Base-by-base conservation (phyloP, 1,140 invertebrate genomes). In the Thaumetopoea pityocampa region DNA sequence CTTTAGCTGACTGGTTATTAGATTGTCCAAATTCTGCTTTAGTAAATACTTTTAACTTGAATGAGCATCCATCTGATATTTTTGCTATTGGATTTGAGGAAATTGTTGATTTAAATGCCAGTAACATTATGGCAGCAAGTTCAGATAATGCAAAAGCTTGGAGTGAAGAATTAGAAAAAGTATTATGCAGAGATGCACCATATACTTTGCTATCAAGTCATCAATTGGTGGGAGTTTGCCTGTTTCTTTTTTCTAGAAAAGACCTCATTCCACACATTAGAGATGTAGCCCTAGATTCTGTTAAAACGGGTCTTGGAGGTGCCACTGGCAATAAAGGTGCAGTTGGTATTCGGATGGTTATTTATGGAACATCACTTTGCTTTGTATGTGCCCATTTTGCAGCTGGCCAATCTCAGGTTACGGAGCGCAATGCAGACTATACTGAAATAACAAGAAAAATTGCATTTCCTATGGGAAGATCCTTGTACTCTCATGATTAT, bases 381-480 rank as follows among this genome's bases (percentile, higher is more conserved):
- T 99, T 99, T 86, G 94, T 99, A 15, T 99, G 98, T 83, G 96
- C 97, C 19, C 98, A 99, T 87, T 98, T 99, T 86, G 97, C 98
- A 18, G 98, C 98, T 38, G 98, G 98, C 0, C 98, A 99, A 67
- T 95, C 93, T 4, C 96, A 99, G 86, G 92, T 97, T n/a, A 89
- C 89, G 30, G 97, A 99, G 69, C 86, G 98, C 45, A 99, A 99
- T 82, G 95, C 94, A 7, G 98, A 99, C 85, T 99, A 96, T 77
- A 90, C 93, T 7, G 98, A 99, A 87, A 98, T 99, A 24, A 94
- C 93, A 0, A 89, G 94, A 49, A 98, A 97, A 87, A 89, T 99
- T 51, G 88, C 91, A 5, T 99, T 99, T 80, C 96, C 96, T 5
- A 96, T 97, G 94, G 95, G 95, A 12, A 88, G 96, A 44, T 95